These are phyloP conservation scores for Dendronephthya gigantea DNA, from an alignment of 64 coral and sea anemone genomes.

Conservation along the genomic window DNA sequence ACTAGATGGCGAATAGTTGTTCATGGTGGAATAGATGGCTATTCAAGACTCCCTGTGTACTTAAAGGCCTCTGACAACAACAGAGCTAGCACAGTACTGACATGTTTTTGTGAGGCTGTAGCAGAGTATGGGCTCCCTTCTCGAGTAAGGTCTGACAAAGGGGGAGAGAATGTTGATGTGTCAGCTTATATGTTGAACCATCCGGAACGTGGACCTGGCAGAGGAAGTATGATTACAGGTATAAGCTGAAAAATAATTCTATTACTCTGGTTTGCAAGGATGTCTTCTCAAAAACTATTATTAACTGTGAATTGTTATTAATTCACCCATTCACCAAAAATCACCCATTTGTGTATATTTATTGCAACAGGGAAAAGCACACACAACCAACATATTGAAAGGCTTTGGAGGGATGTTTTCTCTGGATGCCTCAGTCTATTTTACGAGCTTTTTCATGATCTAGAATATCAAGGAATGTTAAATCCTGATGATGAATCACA, in stretches of 20 bases:
- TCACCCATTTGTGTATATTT: neutral
- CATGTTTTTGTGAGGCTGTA: conserved; percentile 12
- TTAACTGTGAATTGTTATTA: too few species aligned
- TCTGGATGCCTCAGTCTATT: conserved; percentile 32
- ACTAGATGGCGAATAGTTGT: conserved; percentile 18
- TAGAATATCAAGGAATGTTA: conserved; percentile 26
- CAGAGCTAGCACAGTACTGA: neutral
- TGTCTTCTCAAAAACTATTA: neutral
- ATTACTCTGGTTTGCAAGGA: neutral
- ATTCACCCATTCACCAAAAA: too few species aligned
- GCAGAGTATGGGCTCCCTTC: conserved; percentile 29
- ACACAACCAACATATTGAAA: conserved; percentile 36
- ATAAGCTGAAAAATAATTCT: neutral
- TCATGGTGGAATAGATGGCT: conserved; percentile 16
- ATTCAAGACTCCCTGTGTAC: neutral
- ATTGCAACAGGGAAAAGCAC: conserved; percentile 21
- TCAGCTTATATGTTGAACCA: conserved; percentile 27
- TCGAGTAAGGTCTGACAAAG: conserved; percentile 25
- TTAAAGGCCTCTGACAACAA: conserved; percentile 24
- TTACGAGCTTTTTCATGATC: conserved; percentile 22
- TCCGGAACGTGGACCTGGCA: conserved; percentile 23
- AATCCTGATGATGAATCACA: conserved; percentile 17
- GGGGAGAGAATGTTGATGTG: conserved; percentile 31
- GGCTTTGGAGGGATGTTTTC: conserved; percentile 40
- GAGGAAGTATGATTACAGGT: conserved; percentile 29